These are phyloP conservation scores for Pachyramphus minor DNA, from an alignment of 2,113 vertebrate species.

Conservation along the genomic window DNA sequence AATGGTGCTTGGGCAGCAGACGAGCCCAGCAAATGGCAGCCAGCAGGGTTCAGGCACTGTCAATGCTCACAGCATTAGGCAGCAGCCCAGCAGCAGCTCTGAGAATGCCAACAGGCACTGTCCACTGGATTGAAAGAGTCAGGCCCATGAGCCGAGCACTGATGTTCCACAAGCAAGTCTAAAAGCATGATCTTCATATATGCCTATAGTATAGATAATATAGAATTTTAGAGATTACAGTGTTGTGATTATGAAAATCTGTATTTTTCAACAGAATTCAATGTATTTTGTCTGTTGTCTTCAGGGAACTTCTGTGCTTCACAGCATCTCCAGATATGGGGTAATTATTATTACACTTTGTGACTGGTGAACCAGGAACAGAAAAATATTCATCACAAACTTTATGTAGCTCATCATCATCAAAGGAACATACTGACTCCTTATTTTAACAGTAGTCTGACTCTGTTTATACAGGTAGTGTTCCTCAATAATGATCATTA, in stretches of 20 bases:
- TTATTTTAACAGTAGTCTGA: background rate
- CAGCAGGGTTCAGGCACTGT: background rate
- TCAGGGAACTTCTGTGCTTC: background rate
- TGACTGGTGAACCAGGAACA: background rate
- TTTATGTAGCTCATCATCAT: background rate
- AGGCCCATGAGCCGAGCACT: background rate
- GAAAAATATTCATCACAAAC: background rate
- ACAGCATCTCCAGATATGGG: background rate
- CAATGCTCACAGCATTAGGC: background rate
- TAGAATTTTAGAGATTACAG: background rate
- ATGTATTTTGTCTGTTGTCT: background rate
- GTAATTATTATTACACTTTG: background rate
- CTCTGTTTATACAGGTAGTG: background rate
- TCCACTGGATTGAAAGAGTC: background rate
- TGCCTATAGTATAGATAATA: background rate
- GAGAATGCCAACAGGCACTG: background rate
- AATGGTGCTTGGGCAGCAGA: accelerated
- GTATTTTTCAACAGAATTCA: background rate
- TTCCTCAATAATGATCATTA: background rate
- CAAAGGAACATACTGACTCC: background rate
- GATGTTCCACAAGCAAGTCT: background rate
- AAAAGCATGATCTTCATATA: background rate
- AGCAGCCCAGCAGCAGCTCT: background rate
- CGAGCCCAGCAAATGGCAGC: background rate
- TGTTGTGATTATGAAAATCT: background rate